These are phyloP conservation scores for Zonitis immaculata DNA, from an alignment of 2,888 invertebrate genomes.

Conservation along the genomic window DNA sequence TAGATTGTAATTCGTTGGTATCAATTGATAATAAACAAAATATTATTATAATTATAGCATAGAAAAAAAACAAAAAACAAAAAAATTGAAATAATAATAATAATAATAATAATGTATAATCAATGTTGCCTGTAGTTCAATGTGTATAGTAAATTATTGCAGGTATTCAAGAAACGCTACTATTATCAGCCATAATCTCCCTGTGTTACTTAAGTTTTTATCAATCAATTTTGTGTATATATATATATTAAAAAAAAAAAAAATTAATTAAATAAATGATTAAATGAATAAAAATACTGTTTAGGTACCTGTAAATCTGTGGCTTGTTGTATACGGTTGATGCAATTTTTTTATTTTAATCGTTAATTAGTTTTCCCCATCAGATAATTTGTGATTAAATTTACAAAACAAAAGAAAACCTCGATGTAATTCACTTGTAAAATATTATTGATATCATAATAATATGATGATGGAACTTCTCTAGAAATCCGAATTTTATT, in stretches of 20 bases:
- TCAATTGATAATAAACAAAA: no score
- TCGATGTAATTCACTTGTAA: no score
- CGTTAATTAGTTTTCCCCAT: no score
- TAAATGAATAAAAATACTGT: slow-evolving; percentile 28
- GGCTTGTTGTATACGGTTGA: slow-evolving; percentile 48
- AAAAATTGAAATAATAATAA: no score
- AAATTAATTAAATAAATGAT: background rate
- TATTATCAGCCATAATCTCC: slow-evolving; percentile 38
- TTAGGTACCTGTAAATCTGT: slow-evolving; percentile 50
- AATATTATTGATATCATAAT: no score
- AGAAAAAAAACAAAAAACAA: no score
- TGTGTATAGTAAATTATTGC: slow-evolving; percentile 51
- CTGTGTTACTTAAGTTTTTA: slow-evolving; percentile 37
- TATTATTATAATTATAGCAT: no score
- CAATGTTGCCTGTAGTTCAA: slow-evolving; percentile 50
- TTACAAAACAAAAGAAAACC: no score
- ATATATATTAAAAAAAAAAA: no score
- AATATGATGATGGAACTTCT: slow-evolving; percentile 40
- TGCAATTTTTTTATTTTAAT: slow-evolving; percentile 33
- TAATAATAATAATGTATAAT: slow-evolving; percentile 45
- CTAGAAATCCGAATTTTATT: slow-evolving; percentile 50
- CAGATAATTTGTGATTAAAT: no score
- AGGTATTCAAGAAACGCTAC: slow-evolving; percentile 40
- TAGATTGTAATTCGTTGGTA: slow-evolving; percentile 47
- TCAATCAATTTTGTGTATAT: slow-evolving; percentile 33